A percentile compares a stretch with the other conserved stretches of the same genome.
Conservation (phyloP, 2,888 invertebrate species). For the Patella caerulea region DNA sequence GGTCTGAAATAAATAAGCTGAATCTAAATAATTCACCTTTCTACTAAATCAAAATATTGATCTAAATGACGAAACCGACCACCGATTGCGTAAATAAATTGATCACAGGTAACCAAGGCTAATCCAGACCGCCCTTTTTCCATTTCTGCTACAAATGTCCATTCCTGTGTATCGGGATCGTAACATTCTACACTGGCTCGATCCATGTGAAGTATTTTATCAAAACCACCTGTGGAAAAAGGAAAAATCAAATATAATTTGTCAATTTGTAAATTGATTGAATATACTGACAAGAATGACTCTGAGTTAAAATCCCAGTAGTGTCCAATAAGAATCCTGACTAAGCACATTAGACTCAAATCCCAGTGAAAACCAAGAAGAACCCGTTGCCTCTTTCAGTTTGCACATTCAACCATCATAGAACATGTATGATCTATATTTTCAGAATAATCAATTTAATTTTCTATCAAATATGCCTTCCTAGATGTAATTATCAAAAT, state of each 20-base stretch:
- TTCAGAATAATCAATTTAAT: too few species aligned
- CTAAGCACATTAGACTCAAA: too few species aligned
- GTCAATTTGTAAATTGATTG: background rate
- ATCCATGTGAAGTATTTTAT: constrained; percentile 67
- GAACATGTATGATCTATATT: too few species aligned
- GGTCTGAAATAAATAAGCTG: too few species aligned
- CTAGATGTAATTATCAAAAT: too few species aligned
- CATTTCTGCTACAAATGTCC: constrained; percentile 69
- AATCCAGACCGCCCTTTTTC: constrained; percentile 69
- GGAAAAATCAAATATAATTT: background rate
- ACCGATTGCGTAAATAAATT: constrained; percentile 66
- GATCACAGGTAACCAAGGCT: constrained; percentile 64
- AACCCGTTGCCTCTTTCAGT: too few species aligned
- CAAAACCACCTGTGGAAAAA: constrained; percentile 64
- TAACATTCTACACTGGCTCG: constrained; percentile 69
- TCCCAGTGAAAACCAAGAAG: too few species aligned
- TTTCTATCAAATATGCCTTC: too few species aligned
- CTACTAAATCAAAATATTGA: constrained; percentile 66
- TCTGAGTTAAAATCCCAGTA: too few species aligned
- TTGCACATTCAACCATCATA: too few species aligned
- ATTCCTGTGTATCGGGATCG: constrained; percentile 64
- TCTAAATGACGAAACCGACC: constrained; percentile 66
- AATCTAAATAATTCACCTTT: constrained; percentile 50
- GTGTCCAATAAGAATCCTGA: too few species aligned
- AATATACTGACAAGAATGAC: too few species aligned